Percentiles rank a stretch among this genome's conserved stretches.
phyloP scores from a whole-genome alignment of 2,113 vertebrate species.

The Otus sunia region DNA sequence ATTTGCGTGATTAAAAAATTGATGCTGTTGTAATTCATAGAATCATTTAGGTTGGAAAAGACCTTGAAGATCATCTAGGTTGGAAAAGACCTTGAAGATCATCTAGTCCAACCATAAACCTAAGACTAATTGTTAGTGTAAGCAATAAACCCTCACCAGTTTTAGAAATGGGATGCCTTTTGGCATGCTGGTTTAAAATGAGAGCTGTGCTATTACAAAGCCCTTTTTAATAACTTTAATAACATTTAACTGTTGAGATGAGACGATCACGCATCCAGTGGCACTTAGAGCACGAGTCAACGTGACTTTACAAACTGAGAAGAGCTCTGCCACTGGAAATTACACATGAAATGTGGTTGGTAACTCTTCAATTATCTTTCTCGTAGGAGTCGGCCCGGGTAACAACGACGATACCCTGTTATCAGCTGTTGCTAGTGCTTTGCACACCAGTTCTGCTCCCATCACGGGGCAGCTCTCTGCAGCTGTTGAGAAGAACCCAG shows the following conservation, averaged over 20 bases:
- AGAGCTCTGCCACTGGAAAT: background rate
- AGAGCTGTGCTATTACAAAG: background rate
- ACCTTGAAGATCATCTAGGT: too few relatives aligned
- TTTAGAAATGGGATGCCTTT: background rate
- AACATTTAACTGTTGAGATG: background rate
- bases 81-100: too few relatives aligned
- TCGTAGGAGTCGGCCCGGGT: slow-evolving; percentile 85
- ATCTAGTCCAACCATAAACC: too few relatives aligned
- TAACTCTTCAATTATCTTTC: background rate
- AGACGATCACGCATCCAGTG: background rate
- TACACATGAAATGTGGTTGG: fast-evolving
- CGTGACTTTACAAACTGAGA: background rate
- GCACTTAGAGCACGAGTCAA: too few relatives aligned
- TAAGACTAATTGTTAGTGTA: background rate
- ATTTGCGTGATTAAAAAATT: background rate
- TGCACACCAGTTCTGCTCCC: slow-evolving; percentile 88
- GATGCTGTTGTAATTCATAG: background rate
- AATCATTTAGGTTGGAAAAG: too few relatives aligned
- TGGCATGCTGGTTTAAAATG: background rate
- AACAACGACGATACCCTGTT: slow-evolving; percentile 84
- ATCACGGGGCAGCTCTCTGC: slow-evolving; percentile 88
- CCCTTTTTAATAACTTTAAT: background rate
- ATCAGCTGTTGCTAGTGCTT: slow-evolving; percentile 89
- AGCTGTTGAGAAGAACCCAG: slow-evolving; percentile 91
- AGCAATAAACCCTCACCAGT: background rate